Conservation (phyloP, 2,797 vertebrate species). For the Bradypus variegatus region DNA sequence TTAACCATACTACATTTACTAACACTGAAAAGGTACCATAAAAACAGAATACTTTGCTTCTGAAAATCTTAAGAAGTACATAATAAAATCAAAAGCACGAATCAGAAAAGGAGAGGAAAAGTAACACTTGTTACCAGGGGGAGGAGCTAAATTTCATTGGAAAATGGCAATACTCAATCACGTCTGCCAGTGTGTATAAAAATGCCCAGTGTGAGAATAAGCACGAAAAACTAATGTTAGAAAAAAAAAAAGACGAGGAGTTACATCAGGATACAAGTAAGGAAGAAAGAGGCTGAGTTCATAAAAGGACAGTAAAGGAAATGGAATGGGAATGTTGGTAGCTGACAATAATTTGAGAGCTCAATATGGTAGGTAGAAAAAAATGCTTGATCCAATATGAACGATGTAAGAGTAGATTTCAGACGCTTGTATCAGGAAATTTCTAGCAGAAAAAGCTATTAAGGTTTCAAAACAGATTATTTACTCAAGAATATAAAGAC, state of each 20-base stretch:
- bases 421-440: not conserved
- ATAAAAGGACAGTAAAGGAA: constrained; percentile 6
- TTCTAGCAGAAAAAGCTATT: constrained; percentile 8
- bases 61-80: constrained; percentile 37
- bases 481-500: constrained; percentile 4
- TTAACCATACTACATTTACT: not conserved
- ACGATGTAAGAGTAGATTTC: constrained; percentile 11
- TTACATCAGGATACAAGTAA: not conserved
- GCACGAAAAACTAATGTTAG: not conserved
- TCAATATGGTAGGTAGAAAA: not conserved
- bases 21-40: constrained; percentile 1
- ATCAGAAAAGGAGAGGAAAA: constrained; percentile 21
- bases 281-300: not conserved
- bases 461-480: not conserved
- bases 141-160: constrained; percentile 7
- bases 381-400: not conserved
- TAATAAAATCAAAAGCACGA: constrained; percentile 34
- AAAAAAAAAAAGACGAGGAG: not conserved
- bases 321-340: not conserved
- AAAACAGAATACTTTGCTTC: constrained; percentile 20
- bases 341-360: not conserved
- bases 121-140: not conserved
- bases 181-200: not conserved
- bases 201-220: not conserved
- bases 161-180: not conserved